Base-by-base conservation (phyloP, 2,113 vertebrate genomes). In the Anguilla rostrata region DNA sequence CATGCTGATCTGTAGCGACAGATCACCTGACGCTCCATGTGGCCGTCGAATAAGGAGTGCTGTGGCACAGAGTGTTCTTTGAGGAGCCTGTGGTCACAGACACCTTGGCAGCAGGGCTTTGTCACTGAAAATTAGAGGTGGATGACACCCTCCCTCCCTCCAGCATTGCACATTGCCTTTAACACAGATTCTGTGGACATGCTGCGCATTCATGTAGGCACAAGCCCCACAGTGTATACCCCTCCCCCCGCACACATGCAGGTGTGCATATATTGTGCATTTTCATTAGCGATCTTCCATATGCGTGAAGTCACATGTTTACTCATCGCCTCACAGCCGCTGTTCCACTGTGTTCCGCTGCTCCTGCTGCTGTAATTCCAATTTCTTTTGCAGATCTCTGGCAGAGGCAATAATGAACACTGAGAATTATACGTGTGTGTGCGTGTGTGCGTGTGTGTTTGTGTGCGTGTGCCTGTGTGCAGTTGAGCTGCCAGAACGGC, bases 391-490 rank as follows among this genome's bases (percentile, higher is more conserved):
- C 79, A 81, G 29, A 86, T 82, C 82, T 78, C 49, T 43, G 80
- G 79, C 78, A 83, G 82, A 80, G 83, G 26, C 53, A 80, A 66
- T 89, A 86, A 87, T 56, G 53, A 85, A 86, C 66, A 39, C 82
- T 22, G 46, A 56, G 71, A 63, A 78, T 60, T 84, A 82, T 79
- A 84, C 56, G 63, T 29, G 18, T 78, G 46, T 60, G 11, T 29
- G 29, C 53, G 78, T 82, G n/a, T 46, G 39, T 46, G n/a, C n/a
- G n/a, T n/a, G 39, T 20, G 71, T 40, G 26, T 34, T 11, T 75
- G 71, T 2, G 29, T 34, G 71, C 0, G 18, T 12, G 26, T 12
- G n/a, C 16, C n/a, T 12, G n/a, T 12, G n/a, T 34, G 22, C 83
- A 43, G 63, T 14, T 39, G 40, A 83, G 46, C 40, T n/a, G 14